Evolutionary conservation across 2,888 invertebrate genomes (phyloP).

Genomic region (Noctuana brunneofusca): DNA sequence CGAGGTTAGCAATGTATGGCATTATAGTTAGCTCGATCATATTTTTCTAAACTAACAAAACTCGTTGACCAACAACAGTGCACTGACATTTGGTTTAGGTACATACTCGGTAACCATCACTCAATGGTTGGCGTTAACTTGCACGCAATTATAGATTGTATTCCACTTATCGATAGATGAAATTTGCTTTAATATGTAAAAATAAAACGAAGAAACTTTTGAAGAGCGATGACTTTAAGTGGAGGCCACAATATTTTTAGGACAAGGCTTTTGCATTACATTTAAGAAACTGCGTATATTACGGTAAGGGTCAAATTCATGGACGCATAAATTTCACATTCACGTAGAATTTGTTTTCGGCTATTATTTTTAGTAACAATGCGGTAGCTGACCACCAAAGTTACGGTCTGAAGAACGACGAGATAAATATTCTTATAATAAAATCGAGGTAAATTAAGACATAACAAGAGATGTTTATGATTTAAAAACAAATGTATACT

Average conservation of each 20-base stretch:
- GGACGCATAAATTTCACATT: conserved; percentile 19
- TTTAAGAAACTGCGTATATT: conserved; percentile 7
- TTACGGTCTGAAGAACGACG: conserved; percentile 3
- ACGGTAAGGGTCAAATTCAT: conserved; percentile 29
- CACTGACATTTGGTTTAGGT: conserved; percentile 22
- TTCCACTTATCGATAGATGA: background rate
- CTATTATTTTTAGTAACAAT: conserved; percentile 13
- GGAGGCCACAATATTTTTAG: conserved; percentile 22
- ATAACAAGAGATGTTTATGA: background rate
- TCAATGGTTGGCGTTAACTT: background rate
- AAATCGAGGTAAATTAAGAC: conserved; percentile 10
- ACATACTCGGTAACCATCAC: background rate
- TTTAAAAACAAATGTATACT: conserved; percentile 7
- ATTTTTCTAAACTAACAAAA: no score
- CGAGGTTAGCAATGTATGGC: no score
- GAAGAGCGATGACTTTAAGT: background rate
- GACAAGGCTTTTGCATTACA: conserved; percentile 24
- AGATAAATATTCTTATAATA: conserved; percentile 14
- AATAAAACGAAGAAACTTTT: conserved; percentile 4
- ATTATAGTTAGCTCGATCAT: no score
- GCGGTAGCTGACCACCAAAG: conserved; percentile 17
- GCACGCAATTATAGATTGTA: conserved; percentile 5
- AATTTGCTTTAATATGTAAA: background rate
- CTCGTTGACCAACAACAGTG: conserved; percentile 12
- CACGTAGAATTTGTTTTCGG: conserved; percentile 3